Evolutionary conservation across 53 echinoderm and acorn worm genomes (phyloP).

Genomic region (Paracentrotus lividus): DNA sequence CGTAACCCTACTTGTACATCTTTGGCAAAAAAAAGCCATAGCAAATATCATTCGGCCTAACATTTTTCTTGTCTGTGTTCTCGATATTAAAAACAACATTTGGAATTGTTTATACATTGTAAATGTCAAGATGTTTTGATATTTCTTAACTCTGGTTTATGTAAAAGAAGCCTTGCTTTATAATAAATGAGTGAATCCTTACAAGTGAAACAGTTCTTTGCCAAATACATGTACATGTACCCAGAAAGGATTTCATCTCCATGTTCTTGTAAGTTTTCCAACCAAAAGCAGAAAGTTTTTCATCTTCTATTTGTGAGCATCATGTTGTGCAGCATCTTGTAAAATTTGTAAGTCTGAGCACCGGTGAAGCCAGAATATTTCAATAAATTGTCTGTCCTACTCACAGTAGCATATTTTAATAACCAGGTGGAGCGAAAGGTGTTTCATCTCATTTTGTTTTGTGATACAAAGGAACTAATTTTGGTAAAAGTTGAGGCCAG

Average conservation of each 20-base stretch:
- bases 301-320: not conserved
- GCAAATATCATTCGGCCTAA: no score
- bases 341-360: not conserved
- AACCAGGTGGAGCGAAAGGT: not conserved
- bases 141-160: not conserved
- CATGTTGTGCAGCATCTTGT: not conserved
- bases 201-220: constrained; percentile 21
- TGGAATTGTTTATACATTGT: not conserved
- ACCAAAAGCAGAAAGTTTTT: not conserved
- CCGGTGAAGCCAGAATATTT: not conserved
- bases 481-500: no score
- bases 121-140: not conserved
- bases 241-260: constrained; percentile 3
- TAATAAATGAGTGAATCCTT: not conserved
- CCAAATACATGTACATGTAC: no score
- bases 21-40: no score
- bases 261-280: constrained; percentile 25
- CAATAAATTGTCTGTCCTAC: not conserved
- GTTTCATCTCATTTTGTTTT: not conserved
- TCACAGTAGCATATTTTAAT: not conserved
- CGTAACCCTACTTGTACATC: no score
- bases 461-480: not conserved
- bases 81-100: no score
- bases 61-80: no score
- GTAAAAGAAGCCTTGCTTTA: not conserved